Evolutionary conservation across 2,888 invertebrate genomes (phyloP).

Genomic region (Plagodis pulveraria): DNA sequence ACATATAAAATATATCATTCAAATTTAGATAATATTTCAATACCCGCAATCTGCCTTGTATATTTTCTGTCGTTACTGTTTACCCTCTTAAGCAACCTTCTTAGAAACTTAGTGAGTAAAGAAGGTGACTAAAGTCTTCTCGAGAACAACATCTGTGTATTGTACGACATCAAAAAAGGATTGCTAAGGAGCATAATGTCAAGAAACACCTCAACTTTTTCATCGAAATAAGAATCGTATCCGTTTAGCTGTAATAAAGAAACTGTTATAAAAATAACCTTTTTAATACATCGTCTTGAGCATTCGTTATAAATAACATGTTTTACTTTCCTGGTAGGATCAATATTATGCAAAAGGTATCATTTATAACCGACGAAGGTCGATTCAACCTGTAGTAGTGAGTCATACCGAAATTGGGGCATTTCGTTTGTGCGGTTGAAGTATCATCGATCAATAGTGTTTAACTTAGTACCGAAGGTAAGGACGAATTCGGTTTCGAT

Average conservation of each 20-base stretch:
- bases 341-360: conserved; percentile 72
- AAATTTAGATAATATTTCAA: too few species aligned
- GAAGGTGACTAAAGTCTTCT: conserved; percentile 30
- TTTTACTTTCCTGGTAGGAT: conserved; percentile 55
- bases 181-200: not conserved
- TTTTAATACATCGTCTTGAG: conserved; percentile 16
- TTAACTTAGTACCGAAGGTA: conserved; percentile 13
- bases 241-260: conserved; percentile 1
- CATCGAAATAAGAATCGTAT: not conserved
- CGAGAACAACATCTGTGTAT: conserved; percentile 9
- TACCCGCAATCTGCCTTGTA: not conserved
- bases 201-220: not conserved
- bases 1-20: too few species aligned
- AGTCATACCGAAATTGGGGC: conserved; percentile 67
- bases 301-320: conserved; percentile 39
- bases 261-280: conserved; percentile 1
- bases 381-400: conserved; percentile 53
- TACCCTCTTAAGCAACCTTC: conserved; percentile 6
- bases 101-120: conserved; percentile 23
- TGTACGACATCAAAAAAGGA: not conserved
- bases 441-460: conserved; percentile 34
- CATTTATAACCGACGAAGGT: conserved; percentile 69
- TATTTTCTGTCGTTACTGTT: conserved; percentile 10
- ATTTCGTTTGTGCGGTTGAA: conserved; percentile 50
- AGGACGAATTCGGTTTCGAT: conserved; percentile 22